These are phyloP conservation scores for Pteropus rufus DNA, from an alignment of 2,797 vertebrate species.

Conservation along the genomic window DNA sequence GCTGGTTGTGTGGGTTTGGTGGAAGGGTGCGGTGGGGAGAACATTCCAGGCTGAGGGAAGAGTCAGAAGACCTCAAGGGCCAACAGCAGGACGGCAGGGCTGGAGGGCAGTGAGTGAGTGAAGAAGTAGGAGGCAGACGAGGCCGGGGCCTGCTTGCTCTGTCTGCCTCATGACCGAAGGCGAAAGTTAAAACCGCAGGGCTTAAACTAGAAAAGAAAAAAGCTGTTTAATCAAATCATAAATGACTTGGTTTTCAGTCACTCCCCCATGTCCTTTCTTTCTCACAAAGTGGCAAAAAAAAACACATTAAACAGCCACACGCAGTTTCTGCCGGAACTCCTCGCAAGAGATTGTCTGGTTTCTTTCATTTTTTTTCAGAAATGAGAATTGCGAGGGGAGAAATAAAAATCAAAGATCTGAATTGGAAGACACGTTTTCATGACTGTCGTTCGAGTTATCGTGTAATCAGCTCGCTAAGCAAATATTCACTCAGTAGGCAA, in stretches of 20 bases:
- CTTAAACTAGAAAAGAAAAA: background rate
- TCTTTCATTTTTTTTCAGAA: background rate
- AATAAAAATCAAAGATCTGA: background rate
- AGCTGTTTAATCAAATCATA: background rate
- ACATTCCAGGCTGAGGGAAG: background rate
- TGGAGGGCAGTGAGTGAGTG: background rate
- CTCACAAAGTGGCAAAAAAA: background rate
- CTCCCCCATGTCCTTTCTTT: background rate
- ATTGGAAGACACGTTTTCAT: background rate
- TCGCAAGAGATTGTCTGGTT: background rate
- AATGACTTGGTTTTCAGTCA: background rate
- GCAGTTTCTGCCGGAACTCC: background rate
- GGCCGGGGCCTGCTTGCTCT: too few relatives aligned
- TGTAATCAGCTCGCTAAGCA: background rate
- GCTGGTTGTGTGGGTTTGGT: background rate
- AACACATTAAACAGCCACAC: background rate
- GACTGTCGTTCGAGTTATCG: background rate
- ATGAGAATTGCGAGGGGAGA: background rate
- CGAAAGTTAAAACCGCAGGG: background rate
- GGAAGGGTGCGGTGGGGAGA: background rate
- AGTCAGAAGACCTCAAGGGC: background rate
- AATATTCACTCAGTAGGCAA: background rate
- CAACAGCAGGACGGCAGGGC: background rate
- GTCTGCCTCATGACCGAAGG: background rate
- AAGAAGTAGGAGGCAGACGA: background rate